Percentiles rank a stretch among this genome's conserved stretches.
Evolutionary conservation across 1,140 invertebrate genomes (phyloP).

Genomic region (Papilio aristodemus): DNA sequence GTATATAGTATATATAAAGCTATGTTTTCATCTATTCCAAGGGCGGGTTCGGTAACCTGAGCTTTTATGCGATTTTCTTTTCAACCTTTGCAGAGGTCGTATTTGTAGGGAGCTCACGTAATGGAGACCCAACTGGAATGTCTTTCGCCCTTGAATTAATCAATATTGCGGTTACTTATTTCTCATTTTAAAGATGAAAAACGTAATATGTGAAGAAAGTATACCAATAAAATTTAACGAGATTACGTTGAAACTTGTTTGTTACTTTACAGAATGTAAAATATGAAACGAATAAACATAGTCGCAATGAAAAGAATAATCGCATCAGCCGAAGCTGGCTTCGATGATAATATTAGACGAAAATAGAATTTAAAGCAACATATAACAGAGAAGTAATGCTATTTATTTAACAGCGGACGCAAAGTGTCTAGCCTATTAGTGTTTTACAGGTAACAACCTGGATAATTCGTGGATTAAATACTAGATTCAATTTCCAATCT

Average conservation of each 20-base stretch:
- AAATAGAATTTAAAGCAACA: no score
- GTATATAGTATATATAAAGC: background rate
- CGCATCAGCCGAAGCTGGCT: no score
- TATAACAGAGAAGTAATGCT: no score
- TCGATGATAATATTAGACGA: no score
- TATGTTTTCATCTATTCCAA: background rate
- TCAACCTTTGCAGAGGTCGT: slow-evolving; percentile 13
- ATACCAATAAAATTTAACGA: background rate
- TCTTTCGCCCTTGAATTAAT: slow-evolving; percentile 21
- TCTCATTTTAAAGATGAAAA: background rate
- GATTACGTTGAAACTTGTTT: background rate
- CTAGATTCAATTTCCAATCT: no score
- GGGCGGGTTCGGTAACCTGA: slow-evolving; percentile 20
- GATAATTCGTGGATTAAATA: no score
- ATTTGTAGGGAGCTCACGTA: slow-evolving; percentile 21
- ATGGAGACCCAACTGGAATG: slow-evolving; percentile 22
- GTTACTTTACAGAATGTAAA: no score
- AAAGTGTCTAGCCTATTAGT: no score
- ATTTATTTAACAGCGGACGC: no score
- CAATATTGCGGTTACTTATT: slow-evolving; percentile 27
- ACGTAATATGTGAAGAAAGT: background rate
- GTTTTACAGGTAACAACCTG: no score
- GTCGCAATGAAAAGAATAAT: no score
- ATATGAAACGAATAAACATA: no score
- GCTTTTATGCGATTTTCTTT: slow-evolving; percentile 30